Percentiles rank a stretch among this genome's conserved stretches.
Conservation (phyloP, 2,888 invertebrate genomes). For the Choreutis nemorana region DNA sequence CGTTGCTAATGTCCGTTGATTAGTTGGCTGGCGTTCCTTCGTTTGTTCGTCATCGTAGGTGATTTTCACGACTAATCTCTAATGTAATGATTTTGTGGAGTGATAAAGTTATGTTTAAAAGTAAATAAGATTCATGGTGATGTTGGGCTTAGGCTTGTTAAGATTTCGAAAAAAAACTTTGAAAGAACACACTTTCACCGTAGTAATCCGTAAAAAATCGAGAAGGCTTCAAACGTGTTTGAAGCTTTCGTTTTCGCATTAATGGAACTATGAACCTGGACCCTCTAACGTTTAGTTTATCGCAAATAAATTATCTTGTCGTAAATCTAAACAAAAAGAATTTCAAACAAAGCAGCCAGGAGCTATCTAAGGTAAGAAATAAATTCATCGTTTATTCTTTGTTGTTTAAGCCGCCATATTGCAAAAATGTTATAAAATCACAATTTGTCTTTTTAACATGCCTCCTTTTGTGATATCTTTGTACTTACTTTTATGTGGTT, state of each 20-base stretch:
- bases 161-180: conserved; percentile 54
- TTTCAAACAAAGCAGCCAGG: conserved; percentile 88
- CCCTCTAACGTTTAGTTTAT: conserved; percentile 97
- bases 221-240: conserved; percentile 93
- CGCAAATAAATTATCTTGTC: conserved; percentile 98
- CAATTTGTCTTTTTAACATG: too few species aligned
- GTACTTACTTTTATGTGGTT: too few species aligned
- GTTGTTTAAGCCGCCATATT: conserved; percentile 54
- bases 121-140: conserved; percentile 59
- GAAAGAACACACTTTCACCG: conserved; percentile 43
- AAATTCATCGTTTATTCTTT: conserved; percentile 41
- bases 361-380: conserved; percentile 85
- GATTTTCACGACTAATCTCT: conserved; percentile 17
- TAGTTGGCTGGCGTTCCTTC: too few species aligned
- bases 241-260: conserved; percentile 94
- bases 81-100: conserved; percentile 26
- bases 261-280: conserved; percentile 99
- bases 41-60: conserved; percentile 45
- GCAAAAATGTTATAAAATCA: conserved; percentile 16
- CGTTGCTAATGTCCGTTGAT: too few species aligned
- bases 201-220: conserved; percentile 76
- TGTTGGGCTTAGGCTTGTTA: conserved; percentile 54
- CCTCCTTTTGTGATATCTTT: too few species aligned
- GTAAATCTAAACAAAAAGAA: conserved; percentile 95
- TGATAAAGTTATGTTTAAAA: conserved; percentile 41